Percentiles rank a stretch among this genome's conserved stretches.
phyloP scores from a whole-genome alignment of 64 coral and sea anemone genomes.

The Acropora yongei region DNA sequence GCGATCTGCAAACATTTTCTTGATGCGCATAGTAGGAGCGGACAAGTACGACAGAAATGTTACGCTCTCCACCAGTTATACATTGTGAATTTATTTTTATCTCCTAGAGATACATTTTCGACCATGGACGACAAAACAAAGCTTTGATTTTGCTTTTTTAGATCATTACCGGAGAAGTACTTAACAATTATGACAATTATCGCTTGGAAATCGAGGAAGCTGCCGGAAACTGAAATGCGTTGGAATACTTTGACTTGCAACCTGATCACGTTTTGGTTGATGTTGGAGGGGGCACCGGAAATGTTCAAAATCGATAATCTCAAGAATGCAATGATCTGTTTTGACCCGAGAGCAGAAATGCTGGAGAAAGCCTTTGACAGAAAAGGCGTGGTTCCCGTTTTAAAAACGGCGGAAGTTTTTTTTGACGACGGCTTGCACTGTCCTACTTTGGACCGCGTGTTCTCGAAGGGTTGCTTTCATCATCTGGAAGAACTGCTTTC shows the following conservation, averaged over 20 bases:
- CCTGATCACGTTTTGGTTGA: neutral
- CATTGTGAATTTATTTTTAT: no score
- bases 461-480: neutral
- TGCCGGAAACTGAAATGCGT: neutral
- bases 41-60: no score
- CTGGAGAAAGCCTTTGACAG: neutral
- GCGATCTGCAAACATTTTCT: no score
- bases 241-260: neutral
- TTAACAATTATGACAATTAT: neutral
- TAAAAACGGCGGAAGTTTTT: neutral
- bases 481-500: neutral
- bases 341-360: neutral
- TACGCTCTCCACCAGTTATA: no score
- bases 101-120: no score
- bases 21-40: no score
- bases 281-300: neutral
- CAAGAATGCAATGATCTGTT: neutral
- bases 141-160: neutral
- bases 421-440: neutral
- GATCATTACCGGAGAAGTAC: neutral
- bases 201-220: neutral
- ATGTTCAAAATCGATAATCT: neutral
- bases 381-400: neutral
- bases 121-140: neutral
- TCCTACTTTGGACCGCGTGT: neutral